Evolutionary conservation across 2,113 vertebrate genomes (phyloP), one percentile per base, ranked within the genome.

Genomic region (Geococcyx californianus): DNA sequence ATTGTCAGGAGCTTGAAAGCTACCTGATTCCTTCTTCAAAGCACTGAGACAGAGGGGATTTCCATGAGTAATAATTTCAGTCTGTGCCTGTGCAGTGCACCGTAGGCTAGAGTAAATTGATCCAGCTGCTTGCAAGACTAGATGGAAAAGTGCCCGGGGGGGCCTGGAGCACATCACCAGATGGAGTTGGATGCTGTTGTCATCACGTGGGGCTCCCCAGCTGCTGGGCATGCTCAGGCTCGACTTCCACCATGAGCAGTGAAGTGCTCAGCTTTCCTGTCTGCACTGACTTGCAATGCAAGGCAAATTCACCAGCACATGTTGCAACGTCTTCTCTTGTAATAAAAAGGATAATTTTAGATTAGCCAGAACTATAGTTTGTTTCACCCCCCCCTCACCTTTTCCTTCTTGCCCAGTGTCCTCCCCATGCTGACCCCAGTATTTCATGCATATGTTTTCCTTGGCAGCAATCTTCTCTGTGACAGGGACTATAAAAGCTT

Each of bases 111-210:
- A 97, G 98, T 98, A 98, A 98, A 98, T 98, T 97, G 98, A 99
- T 98, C 98, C 98, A 98, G 98, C 98, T 99, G 98, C 98, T 98
- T 97, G 98, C 97, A 97, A 98, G 98, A 97, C 98, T 98, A 98
- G 97, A 98, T 98, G 98, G 98, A 98, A 98, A 98, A 98, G 97
- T 93, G 97, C 98, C 98, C 52, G 60, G 90, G 97, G 96, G 40
- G 94, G 96, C 86, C 84, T 87, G 94, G 96, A 96, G 93, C 80
- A 93, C 98, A 97, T 98, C 97, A 98, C 97, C 98, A 98, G 99
- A 98, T 98, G 98, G 98, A 97, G 97, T 96, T 97, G 97, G 97
- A 97, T 94, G 96, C 97, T 98, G 98, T 98, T 98, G 97, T 98
- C 97, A 97, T 98, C 97, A 98, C 97, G 98, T 96, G 91, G 96